Base-by-base conservation (phyloP, 2,113 vertebrate genomes). In the Pluvianellus socialis region DNA sequence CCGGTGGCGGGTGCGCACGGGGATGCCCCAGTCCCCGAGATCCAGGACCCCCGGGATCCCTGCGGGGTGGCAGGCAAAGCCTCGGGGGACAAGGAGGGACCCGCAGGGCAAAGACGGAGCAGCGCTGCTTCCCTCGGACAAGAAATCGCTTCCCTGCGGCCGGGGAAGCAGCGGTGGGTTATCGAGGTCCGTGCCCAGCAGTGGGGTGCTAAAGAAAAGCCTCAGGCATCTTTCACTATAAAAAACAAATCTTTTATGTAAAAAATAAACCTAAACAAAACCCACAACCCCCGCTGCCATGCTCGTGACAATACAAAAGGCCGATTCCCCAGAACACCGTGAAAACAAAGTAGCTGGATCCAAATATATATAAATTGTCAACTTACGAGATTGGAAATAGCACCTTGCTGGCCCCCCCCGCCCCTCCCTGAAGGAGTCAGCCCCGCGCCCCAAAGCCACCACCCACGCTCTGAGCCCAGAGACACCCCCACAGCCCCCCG, bases 251-350 rank as follows among this genome's bases (percentile, higher is more conserved):
- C 90, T 96, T 97, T 97, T 97, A 97, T 97, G 96, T 97, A 96
- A 97, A 97, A 97, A 97, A 97, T 97, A 97, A 97, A 96, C 95
- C 96, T 96, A 97, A 96, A 82, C 81, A 96, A 95, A 96, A 71
- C 94, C 96, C 96, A 58, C 90, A 87, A 83, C 87, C 95, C 93
- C 95, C 73, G 40, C 96, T 77, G 88, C 96, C 96, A 44, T 91
- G 96, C 90, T 93, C 18, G 12, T 82, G 88, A 96, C 95, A 20
- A 96, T 96, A 97, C 94, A 97, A 96, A 97, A 96, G 90, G 92
- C 96, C 30, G 5, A 87, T 56, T 92, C 89, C 79, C 85, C 56
- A 71, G 81, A 94, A 96, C 90, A 92, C 85, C 61, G 3, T 87
- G 85, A 95, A 94, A 94, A 94, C 88, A 75, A 92, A 97, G 85